A percentile compares a stretch with the other conserved stretches of the same genome.
phyloP scores from a whole-genome alignment of 2,113 vertebrate species.

The Podarcis muralis region DNA sequence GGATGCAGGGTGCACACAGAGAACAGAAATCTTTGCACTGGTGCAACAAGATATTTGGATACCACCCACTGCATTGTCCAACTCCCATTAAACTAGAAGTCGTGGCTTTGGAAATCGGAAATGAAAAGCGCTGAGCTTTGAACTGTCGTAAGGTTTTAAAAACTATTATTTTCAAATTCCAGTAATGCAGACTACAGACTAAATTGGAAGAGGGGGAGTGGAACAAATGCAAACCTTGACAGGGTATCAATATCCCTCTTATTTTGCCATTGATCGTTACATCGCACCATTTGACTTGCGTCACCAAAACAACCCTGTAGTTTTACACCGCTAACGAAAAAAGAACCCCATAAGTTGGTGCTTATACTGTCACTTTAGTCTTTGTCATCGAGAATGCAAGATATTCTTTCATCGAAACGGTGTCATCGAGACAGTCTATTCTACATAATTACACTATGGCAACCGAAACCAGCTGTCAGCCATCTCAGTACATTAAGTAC shows the following conservation, averaged over 20 bases:
- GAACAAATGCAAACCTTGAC: constrained; percentile 11
- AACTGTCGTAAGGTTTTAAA: neutral
- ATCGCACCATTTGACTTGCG: constrained; percentile 68
- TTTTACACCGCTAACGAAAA: constrained; percentile 66
- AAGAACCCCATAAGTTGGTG: constrained; percentile 55
- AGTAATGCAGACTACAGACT: neutral
- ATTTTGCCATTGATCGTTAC: constrained; percentile 67
- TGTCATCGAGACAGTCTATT: constrained; percentile 64
- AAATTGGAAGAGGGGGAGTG: neutral
- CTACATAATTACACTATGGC: constrained; percentile 67
- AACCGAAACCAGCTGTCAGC: constrained; percentile 73
- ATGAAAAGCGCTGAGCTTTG: neutral
- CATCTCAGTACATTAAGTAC: constrained; percentile 64
- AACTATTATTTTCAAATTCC: neutral
- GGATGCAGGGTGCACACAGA: too few species aligned
- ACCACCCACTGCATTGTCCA: neutral
- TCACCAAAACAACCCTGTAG: constrained; percentile 60
- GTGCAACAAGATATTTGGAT: neutral
- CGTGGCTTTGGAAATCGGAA: neutral
- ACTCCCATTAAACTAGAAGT: neutral
- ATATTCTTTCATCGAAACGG: constrained; percentile 70
- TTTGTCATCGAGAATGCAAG: constrained; percentile 71
- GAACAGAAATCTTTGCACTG: neutral
- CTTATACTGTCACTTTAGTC: constrained; percentile 67
- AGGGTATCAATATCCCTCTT: constrained; percentile 38